A percentile compares a stretch with the other conserved stretches of the same genome.
Conservation (phyloP, 2,113 vertebrate species). For the Rousettus leschenaultii region DNA sequence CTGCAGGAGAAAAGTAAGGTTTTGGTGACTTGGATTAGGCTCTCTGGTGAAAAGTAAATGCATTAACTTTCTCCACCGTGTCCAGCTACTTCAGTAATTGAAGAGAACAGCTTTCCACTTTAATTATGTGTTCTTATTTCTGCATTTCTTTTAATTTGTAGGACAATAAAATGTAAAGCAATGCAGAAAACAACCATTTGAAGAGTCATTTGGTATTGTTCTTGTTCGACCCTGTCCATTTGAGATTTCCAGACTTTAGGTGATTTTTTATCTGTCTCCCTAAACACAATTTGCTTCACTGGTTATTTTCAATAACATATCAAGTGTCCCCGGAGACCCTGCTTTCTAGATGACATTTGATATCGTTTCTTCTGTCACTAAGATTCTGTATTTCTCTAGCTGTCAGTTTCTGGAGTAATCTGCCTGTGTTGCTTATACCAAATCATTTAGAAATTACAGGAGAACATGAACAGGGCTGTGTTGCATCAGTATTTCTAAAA, state of each 20-base stretch:
- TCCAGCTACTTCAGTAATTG: slow-evolving; percentile 56
- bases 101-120: slow-evolving; percentile 56
- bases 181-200: slow-evolving; percentile 30
- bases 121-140: slow-evolving; percentile 56
- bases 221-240: slow-evolving; percentile 39
- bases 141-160: slow-evolving; percentile 63
- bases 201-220: slow-evolving; percentile 50
- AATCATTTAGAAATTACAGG: slow-evolving; percentile 25
- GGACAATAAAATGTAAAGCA: slow-evolving; percentile 41
- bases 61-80: slow-evolving; percentile 36
- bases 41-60: slow-evolving; percentile 27
- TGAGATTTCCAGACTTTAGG: slow-evolving; percentile 50
- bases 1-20: neutral
- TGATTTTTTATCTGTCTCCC: slow-evolving; percentile 46
- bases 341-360: slow-evolving; percentile 50
- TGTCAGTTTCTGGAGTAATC: slow-evolving; percentile 30
- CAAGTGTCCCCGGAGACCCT: slow-evolving; percentile 32
- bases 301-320: slow-evolving; percentile 52
- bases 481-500: neutral
- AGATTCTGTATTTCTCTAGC: slow-evolving; percentile 47
- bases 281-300: slow-evolving; percentile 35
- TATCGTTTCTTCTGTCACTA: slow-evolving; percentile 48
- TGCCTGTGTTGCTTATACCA: neutral
- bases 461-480: neutral
- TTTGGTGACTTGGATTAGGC: neutral